These are phyloP conservation scores for Cryptoblepharus egeriae DNA, from an alignment of 2,797 vertebrate species.

Conservation along the genomic window DNA sequence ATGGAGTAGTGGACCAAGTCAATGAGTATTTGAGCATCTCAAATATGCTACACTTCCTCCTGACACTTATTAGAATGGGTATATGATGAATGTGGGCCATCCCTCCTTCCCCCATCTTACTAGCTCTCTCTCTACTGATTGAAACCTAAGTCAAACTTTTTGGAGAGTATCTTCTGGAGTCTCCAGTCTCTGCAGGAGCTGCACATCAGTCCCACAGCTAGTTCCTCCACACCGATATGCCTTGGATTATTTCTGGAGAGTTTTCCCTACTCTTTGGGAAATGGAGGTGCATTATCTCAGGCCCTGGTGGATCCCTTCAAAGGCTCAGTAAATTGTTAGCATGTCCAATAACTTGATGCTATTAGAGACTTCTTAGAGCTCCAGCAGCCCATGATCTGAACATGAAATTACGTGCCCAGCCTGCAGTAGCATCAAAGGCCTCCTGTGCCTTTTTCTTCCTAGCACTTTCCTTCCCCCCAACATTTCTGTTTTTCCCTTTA, in stretches of 20 bases:
- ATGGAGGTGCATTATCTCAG: slow-evolving; percentile 28
- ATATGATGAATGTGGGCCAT: neutral
- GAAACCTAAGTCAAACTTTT: neutral
- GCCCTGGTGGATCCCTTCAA: slow-evolving; percentile 37
- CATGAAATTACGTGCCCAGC: slow-evolving; percentile 21
- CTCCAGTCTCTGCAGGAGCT: neutral
- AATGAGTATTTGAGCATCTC: too few species aligned
- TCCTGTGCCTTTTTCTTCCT: neutral
- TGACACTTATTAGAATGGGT: neutral
- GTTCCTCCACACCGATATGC: slow-evolving; percentile 16
- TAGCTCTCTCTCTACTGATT: neutral
- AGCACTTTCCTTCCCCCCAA: neutral
- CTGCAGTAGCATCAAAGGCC: slow-evolving; percentile 49
- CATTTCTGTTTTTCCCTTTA: neutral
- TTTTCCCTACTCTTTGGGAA: neutral
- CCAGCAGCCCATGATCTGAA: neutral
- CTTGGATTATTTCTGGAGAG: neutral
- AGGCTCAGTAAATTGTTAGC: slow-evolving; percentile 28
- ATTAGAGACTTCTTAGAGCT: slow-evolving; percentile 9
- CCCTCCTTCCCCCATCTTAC: too few species aligned
- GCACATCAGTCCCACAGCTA: neutral
- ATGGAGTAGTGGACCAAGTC: too few species aligned
- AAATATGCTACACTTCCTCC: neutral
- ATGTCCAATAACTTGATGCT: neutral
- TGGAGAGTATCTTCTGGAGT: neutral